A percentile compares a stretch with the other conserved stretches of the same genome.
These are phyloP conservation scores for Oscheius sp. DNA, from an alignment of 2,888 invertebrate genomes.

Conservation along the genomic window DNA sequence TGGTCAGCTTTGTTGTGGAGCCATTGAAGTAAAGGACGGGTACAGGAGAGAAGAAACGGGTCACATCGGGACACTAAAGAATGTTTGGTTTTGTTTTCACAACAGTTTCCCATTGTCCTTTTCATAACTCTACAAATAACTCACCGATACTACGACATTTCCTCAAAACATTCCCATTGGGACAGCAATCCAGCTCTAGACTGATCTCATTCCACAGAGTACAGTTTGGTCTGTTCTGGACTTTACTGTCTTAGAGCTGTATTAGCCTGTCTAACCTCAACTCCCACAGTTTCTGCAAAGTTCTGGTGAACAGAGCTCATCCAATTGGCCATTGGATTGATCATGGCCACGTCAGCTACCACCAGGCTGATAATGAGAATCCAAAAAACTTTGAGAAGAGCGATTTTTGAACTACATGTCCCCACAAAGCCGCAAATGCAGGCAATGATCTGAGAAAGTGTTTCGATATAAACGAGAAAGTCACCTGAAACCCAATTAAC, in stretches of 20 bases:
- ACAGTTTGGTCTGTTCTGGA: constrained; percentile 5
- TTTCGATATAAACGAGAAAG: not conserved
- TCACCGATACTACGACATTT: constrained; percentile 11
- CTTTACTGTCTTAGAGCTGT: too few relatives aligned
- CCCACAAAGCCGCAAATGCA: constrained; percentile 30
- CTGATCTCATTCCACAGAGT: constrained; percentile 18
- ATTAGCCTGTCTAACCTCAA: not conserved
- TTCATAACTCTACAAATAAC: not conserved
- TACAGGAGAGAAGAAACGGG: not conserved
- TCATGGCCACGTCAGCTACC: constrained; percentile 38
- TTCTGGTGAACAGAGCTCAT: constrained; percentile 12
- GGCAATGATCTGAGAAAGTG: constrained; percentile 16
- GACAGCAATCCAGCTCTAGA: constrained; percentile 1
- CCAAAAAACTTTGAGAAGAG: constrained; percentile 44
- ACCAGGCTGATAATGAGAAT: constrained; percentile 49
- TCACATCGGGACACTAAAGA: constrained; percentile 10
- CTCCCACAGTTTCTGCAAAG: constrained; percentile 11
- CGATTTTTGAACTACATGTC: not conserved
- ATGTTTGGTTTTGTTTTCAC: not conserved
- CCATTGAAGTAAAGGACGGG: constrained; percentile 43
- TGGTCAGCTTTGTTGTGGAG: constrained; percentile 48
- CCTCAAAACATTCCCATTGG: not conserved
- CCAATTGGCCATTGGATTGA: constrained; percentile 25
- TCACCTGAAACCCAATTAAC: constrained; percentile 21
- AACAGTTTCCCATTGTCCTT: not conserved